These are phyloP conservation scores for Eurypyga helias DNA, from an alignment of 2,113 vertebrate genomes.

Conservation along the genomic window DNA sequence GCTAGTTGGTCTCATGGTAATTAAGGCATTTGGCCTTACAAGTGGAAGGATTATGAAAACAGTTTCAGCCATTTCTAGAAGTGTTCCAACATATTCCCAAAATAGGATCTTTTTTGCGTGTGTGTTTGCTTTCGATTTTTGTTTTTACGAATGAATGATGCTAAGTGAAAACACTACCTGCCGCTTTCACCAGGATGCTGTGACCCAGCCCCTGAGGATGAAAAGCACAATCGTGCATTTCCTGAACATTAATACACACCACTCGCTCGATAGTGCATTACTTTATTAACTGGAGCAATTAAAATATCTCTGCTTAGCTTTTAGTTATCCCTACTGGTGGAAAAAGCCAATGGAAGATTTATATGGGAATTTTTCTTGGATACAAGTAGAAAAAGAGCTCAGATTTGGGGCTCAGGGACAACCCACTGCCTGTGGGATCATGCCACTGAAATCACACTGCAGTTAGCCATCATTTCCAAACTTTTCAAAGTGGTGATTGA, in stretches of 20 bases:
- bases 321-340: neutral
- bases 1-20: conserved; percentile 55
- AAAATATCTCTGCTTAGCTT: neutral
- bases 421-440: neutral
- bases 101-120: neutral
- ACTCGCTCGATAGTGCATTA: neutral
- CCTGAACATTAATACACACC: neutral
- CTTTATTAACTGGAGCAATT: neutral
- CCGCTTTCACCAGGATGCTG: neutral
- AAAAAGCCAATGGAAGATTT: conserved; percentile 8
- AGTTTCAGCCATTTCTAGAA: conserved; percentile 18
- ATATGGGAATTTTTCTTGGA: conserved; percentile 1
- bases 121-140: neutral
- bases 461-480: neutral
- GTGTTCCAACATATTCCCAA: conserved; percentile 19
- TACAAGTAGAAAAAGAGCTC: neutral
- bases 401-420: neutral
- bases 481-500: neutral
- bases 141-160: neutral
- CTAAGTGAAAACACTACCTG: neutral
- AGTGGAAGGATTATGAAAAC: conserved; percentile 63
- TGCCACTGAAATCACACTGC: neutral
- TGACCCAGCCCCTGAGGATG: neutral
- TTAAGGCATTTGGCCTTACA: conserved; percentile 64
- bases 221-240: neutral